Percentiles rank a stretch among this genome's conserved stretches.
phyloP scores from a whole-genome alignment of 2,888 invertebrate species.

The Eristalis tenax region DNA sequence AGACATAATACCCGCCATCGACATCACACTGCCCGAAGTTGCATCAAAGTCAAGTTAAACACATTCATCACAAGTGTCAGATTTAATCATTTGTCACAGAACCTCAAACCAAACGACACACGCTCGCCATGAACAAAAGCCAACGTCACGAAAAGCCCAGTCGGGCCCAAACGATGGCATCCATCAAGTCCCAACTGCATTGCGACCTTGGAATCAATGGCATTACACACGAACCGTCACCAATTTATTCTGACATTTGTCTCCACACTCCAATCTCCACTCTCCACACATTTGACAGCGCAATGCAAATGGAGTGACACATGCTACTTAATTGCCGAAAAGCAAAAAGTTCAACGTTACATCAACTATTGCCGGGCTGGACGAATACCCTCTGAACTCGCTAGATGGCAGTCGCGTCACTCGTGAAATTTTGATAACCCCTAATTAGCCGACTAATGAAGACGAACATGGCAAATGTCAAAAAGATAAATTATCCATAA shows the following conservation, averaged over 20 bases:
- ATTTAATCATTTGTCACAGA: neutral
- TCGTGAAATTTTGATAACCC: slow-evolving; percentile 34
- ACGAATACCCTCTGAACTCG: neutral
- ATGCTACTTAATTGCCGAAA: slow-evolving; percentile 37
- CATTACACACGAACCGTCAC: neutral
- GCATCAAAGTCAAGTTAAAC: neutral
- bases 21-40: neutral
- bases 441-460: slow-evolving; percentile 58
- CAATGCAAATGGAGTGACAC: slow-evolving; percentile 14
- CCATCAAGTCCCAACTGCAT: neutral
- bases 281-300: slow-evolving; percentile 39
- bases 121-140: neutral
- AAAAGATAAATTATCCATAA: slow-evolving; percentile 42
- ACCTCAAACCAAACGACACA: neutral
- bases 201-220: neutral
- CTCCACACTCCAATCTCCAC: slow-evolving; percentile 34
- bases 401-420: neutral
- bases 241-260: slow-evolving; percentile 24
- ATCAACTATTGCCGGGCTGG: slow-evolving; percentile 21
- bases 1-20: neutral
- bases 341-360: slow-evolving; percentile 50
- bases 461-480: slow-evolving; percentile 61
- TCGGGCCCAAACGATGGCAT: neutral
- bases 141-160: neutral
- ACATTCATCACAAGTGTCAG: neutral